Evolutionary conservation across 2,888 invertebrate species (phyloP).

Genomic region (Beris chalybata): DNA sequence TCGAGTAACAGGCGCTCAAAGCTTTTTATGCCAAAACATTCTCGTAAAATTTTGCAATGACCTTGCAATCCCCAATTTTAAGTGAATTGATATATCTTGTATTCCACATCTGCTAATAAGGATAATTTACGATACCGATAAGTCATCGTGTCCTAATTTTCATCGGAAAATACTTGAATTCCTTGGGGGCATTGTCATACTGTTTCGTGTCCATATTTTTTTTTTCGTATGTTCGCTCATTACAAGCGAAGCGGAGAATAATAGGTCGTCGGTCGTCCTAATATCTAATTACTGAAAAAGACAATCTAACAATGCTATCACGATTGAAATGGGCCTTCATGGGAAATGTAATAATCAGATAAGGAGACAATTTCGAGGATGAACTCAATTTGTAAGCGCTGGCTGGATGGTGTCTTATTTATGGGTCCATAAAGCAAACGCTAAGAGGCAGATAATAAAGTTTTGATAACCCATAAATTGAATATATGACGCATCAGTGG

Average conservation of each 20-base stretch:
- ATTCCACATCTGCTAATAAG: too few species aligned
- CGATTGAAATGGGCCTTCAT: conserved; percentile 19
- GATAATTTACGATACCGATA: too few species aligned
- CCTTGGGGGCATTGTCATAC: conserved; percentile 2
- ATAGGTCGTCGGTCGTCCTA: conserved; percentile 6
- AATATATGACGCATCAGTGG: conserved; percentile 32
- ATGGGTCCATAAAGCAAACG: conserved; percentile 27
- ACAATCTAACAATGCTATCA: conserved; percentile 26
- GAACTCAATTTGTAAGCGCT: conserved; percentile 28
- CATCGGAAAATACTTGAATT: too few species aligned
- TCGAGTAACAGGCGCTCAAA: too few species aligned
- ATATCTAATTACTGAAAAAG: conserved; percentile 30
- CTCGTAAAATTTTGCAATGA: too few species aligned
- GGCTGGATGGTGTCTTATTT: conserved; percentile 21
- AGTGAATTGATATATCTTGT: too few species aligned
- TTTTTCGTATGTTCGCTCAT: conserved; percentile 5
- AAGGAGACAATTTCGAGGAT: conserved; percentile 28
- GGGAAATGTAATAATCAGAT: conserved; percentile 26
- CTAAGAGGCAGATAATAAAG: conserved; percentile 36
- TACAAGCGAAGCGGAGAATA: conserved; percentile 2
- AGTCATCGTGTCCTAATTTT: too few species aligned
- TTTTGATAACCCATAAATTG: conserved; percentile 39
- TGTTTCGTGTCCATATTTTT: conserved; percentile 15
- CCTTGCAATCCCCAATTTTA: too few species aligned
- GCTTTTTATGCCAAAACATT: too few species aligned